phyloP scores from a whole-genome alignment of 2,113 vertebrate species.

The Sprattus sprattus region DNA sequence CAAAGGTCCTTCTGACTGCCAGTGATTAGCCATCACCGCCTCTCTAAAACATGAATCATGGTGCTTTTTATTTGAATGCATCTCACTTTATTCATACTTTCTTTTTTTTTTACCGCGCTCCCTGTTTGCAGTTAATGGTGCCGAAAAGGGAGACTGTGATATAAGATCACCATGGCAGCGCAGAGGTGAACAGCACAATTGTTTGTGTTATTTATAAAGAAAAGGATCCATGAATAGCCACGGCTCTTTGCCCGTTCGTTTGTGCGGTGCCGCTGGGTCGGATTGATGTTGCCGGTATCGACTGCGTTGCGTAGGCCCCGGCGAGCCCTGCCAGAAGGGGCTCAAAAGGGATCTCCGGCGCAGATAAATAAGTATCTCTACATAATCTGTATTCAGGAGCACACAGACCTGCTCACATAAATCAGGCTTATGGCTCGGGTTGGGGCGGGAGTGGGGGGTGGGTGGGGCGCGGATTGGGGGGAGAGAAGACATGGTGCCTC shows the following conservation, averaged over 20 bases:
- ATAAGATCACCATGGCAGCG: not conserved
- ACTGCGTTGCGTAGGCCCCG: not conserved
- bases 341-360: not conserved
- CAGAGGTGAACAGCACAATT: not conserved
- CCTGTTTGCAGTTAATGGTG: not conserved
- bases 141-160: not conserved
- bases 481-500: not conserved
- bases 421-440: not conserved
- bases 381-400: conserved; percentile 13
- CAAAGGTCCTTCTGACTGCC: not conserved
- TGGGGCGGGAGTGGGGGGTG: not conserved
- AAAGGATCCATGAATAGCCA: not conserved
- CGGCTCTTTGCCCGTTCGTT: not conserved
- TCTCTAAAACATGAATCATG: not conserved
- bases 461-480: not conserved
- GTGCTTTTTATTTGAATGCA: not conserved
- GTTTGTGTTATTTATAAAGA: not conserved
- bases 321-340: not conserved
- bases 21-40: not conserved
- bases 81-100: not conserved
- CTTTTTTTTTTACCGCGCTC: not conserved
- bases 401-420: not conserved
- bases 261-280: not conserved
- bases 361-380: not conserved
- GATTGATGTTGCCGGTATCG: not conserved